Evolutionary conservation across 2,113 vertebrate species (phyloP).

Genomic region (Rhabdomys dilectus): DNA sequence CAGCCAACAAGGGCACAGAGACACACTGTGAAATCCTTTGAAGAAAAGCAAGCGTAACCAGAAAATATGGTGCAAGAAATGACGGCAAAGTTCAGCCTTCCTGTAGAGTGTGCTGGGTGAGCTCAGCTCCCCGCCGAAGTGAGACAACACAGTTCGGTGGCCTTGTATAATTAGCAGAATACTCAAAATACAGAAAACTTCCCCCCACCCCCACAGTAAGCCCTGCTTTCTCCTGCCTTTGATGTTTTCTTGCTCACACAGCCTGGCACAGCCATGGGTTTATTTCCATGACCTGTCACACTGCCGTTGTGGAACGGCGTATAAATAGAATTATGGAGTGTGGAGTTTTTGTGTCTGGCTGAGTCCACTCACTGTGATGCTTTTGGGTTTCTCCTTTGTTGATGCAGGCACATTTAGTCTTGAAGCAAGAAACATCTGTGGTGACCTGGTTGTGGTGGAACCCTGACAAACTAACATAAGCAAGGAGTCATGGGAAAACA

Average conservation of each 20-base stretch:
- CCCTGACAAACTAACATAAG: neutral
- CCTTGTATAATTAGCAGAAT: neutral
- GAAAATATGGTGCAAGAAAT: neutral
- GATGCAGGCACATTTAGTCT: neutral
- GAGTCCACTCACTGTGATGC: neutral
- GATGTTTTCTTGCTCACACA: neutral
- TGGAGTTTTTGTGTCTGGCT: neutral
- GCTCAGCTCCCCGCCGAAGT: neutral
- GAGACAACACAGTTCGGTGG: neutral
- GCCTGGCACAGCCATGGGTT: neutral
- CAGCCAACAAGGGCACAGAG: neutral
- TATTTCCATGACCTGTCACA: neutral
- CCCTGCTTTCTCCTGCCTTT: neutral
- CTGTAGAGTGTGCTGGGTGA: neutral
- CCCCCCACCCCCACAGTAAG: fast-evolving
- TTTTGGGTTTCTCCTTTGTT: neutral
- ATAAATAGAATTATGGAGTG: neutral
- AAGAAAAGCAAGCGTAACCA: neutral
- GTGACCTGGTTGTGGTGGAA: neutral
- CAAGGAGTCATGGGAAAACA: neutral
- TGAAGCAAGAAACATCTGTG: neutral
- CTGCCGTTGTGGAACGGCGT: neutral
- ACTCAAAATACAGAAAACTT: neutral
- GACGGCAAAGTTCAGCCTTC: neutral
- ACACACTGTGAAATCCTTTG: neutral